Percentiles rank a stretch among this genome's conserved stretches.
Evolutionary conservation across 1,140 invertebrate species (phyloP).

Genomic region (Drosophila mayri): DNA sequence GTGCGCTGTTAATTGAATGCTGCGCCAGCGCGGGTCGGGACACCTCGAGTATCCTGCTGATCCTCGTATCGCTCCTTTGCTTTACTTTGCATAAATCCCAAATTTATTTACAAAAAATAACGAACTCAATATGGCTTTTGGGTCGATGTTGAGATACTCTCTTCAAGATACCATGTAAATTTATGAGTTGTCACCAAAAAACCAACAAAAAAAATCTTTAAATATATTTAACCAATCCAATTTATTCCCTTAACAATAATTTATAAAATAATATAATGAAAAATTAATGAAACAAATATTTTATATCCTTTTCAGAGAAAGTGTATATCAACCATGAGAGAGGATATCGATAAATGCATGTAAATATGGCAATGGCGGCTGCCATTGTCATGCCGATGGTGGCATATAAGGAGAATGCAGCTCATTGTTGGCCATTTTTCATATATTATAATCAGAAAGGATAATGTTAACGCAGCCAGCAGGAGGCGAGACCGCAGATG

Average conservation of each 20-base stretch:
- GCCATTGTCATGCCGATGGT: conserved; percentile 38
- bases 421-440: conserved; percentile 66
- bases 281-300: too few species aligned
- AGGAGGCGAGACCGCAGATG: conserved; percentile 29
- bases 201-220: neutral
- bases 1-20: conserved; percentile 79
- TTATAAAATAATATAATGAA: too few species aligned
- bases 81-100: conserved; percentile 70
- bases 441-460: conserved; percentile 74
- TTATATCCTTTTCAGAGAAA: neutral
- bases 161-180: too few species aligned
- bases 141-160: neutral
- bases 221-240: neutral
- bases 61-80: conserved; percentile 23
- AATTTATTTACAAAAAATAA: conserved; percentile 68
- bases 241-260: neutral
- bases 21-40: conserved; percentile 46
- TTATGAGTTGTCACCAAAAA: too few species aligned
- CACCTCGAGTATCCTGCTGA: conserved; percentile 36
- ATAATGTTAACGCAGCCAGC: conserved; percentile 68
- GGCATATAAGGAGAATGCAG: conserved; percentile 16
- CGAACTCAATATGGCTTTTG: neutral
- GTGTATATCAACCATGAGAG: conserved; percentile 5
- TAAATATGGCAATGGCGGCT: conserved; percentile 51
- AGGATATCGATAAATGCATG: conserved; percentile 71